Conservation (phyloP, 64 coral and sea anemone species). For the Pocillopora verrucosa region DNA sequence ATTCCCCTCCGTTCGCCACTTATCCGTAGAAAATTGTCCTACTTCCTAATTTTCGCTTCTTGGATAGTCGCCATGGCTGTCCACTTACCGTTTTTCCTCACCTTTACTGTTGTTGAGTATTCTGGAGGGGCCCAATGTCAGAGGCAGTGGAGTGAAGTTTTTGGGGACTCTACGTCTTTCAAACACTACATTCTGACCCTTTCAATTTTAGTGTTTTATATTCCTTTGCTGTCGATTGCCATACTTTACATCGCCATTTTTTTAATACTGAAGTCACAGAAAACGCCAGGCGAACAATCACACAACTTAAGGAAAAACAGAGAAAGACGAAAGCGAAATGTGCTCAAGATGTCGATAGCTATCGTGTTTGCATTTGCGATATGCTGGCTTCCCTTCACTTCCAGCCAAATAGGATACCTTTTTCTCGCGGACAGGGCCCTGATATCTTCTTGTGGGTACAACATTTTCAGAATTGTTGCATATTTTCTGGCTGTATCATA, state of each 20-base stretch:
- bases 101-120: background rate
- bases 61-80: background rate
- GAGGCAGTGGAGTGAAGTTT: background rate
- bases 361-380: background rate
- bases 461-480: background rate
- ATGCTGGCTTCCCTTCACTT: background rate
- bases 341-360: constrained; percentile 1
- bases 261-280: background rate
- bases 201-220: too few species aligned
- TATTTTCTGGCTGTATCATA: background rate
- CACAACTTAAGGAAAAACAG: background rate
- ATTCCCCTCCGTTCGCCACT: background rate
- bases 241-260: background rate
- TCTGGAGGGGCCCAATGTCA: background rate
- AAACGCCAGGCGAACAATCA: background rate
- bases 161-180: background rate
- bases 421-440: background rate
- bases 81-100: background rate
- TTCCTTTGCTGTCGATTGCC: too few species aligned
- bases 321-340: background rate
- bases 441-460: too few species aligned
- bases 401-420: too few species aligned
- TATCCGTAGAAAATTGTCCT: background rate
- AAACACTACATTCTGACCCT: background rate
- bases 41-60: background rate